These are phyloP conservation scores for Channa maculata DNA, from an alignment of 2,113 vertebrate species.

Conservation along the genomic window DNA sequence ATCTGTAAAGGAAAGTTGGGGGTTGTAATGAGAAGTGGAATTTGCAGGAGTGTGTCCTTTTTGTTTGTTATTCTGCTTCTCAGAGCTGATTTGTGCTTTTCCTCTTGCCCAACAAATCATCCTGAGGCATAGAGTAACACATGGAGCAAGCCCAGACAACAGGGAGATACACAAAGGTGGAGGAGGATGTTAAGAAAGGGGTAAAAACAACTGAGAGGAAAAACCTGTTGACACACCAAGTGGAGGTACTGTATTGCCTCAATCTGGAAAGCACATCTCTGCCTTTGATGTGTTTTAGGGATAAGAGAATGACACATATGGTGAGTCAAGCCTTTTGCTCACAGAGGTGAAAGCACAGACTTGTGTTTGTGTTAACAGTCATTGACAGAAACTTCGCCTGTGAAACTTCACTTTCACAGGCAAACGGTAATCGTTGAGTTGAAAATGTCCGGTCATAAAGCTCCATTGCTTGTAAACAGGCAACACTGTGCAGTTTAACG, in stretches of 20 bases:
- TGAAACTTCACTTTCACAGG: neutral
- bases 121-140: constrained; percentile 8
- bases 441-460: constrained; percentile 31
- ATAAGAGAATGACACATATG: constrained; percentile 11
- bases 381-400: constrained; percentile 40
- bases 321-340: constrained; percentile 49
- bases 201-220: constrained; percentile 34
- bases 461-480: neutral
- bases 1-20: constrained; percentile 2
- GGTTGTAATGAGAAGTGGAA: constrained; percentile 17
- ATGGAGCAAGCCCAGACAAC: constrained; percentile 30
- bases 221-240: constrained; percentile 43
- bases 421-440: constrained; percentile 63
- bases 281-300: constrained; percentile 50
- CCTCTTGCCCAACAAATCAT: constrained; percentile 10
- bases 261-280: constrained; percentile 43
- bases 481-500: neutral
- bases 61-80: constrained; percentile 15
- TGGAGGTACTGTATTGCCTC: constrained; percentile 25
- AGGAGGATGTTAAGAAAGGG: constrained; percentile 22
- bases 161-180: neutral
- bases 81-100: neutral
- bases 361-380: constrained; percentile 29
- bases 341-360: constrained; percentile 2
- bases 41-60: neutral